phyloP scores from a whole-genome alignment of 1,140 invertebrate species.

The Orussus abietinus region DNA sequence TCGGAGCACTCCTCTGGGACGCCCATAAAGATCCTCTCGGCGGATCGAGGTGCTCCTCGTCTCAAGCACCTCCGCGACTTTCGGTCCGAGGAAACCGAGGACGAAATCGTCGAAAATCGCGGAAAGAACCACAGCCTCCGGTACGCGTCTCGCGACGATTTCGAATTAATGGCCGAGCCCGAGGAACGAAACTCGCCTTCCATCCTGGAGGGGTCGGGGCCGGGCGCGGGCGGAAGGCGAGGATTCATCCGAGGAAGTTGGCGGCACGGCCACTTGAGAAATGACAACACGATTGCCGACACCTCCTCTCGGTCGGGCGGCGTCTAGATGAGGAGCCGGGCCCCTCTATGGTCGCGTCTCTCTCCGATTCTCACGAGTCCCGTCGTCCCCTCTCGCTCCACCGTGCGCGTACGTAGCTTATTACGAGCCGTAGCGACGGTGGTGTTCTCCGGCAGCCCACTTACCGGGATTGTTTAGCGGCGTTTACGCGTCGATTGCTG shows the following conservation, averaged over 20 bases:
- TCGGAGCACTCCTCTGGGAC: too few species aligned
- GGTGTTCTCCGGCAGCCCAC: conserved; percentile 25
- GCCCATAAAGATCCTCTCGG: too few species aligned
- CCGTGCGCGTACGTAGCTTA: conserved; percentile 13
- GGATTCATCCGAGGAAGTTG: conserved; percentile 14
- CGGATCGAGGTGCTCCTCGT: too few species aligned
- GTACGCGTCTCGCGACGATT: conserved; percentile 29
- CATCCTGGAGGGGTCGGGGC: conserved; percentile 8
- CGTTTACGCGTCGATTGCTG: conserved; percentile 34
- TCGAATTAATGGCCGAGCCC: conserved; percentile 34
- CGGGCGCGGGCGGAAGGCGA: conserved; percentile 3
- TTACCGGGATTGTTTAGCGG: conserved; percentile 35
- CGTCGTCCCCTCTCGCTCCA: not conserved
- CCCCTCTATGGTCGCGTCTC: not conserved
- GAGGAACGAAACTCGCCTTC: conserved; percentile 9
- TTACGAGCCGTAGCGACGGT: conserved; percentile 26
- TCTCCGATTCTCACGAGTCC: conserved; percentile 7
- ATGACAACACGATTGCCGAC: conserved; percentile 33
- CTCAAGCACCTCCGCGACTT: too few species aligned
- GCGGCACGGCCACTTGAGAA: conserved; percentile 28
- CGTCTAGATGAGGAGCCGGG: too few species aligned
- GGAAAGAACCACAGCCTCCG: too few species aligned
- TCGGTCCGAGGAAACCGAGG: too few species aligned
- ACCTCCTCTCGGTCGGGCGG: conserved; percentile 8
- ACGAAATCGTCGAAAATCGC: too few species aligned